A percentile compares a stretch with the other conserved stretches of the same genome.
phyloP scores from a whole-genome alignment of 2,113 vertebrate genomes.

The Hepsetus odoe region DNA sequence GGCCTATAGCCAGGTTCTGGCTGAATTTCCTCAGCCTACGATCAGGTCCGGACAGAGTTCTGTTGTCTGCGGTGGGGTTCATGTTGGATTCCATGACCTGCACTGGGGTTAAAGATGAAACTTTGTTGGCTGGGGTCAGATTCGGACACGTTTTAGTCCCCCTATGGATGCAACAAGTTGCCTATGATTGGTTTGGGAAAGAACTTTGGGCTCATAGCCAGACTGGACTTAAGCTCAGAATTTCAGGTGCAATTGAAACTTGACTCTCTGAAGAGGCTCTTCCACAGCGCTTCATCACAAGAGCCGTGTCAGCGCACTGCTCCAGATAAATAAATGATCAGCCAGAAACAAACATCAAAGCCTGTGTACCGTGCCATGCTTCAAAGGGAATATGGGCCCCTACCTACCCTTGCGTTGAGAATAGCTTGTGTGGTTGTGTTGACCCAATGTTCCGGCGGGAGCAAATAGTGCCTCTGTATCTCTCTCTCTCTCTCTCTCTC shows the following conservation, averaged over 20 bases:
- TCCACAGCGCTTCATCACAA: not conserved
- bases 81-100: no score
- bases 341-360: slow-evolving; percentile 76
- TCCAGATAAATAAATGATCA: slow-evolving; percentile 78
- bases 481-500: not conserved
- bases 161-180: no score
- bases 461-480: slow-evolving; percentile 38
- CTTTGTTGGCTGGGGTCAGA: no score
- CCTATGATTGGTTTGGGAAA: no score
- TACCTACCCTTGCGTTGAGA: slow-evolving; percentile 58
- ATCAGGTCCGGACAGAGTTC: no score
- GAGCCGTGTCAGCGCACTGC: slow-evolving; percentile 57
- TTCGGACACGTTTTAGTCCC: no score
- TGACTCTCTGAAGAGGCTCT: not conserved
- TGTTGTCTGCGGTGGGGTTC: no score
- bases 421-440: slow-evolving; percentile 49
- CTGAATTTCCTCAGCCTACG: no score
- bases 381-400: slow-evolving; percentile 68
- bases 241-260: not conserved
- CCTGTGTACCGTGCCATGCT: slow-evolving; percentile 57
- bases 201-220: no score
- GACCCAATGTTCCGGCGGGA: slow-evolving; percentile 9
- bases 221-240: not conserved
- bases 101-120: no score
- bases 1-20: no score